Conservation (phyloP, 1,140 invertebrate genomes). For the Calephelis virginiensis region DNA sequence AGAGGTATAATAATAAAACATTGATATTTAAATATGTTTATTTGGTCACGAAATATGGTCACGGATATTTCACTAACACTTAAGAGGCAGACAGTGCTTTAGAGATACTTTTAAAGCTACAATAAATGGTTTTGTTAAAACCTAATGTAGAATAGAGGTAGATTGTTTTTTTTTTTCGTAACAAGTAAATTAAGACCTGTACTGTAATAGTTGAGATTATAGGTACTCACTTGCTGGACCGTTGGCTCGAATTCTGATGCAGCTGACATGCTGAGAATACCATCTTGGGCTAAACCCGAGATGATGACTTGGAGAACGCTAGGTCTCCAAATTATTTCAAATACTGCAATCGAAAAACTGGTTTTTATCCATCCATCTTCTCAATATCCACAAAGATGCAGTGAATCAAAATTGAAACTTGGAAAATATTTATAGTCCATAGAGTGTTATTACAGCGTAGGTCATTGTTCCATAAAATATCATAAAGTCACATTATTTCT, state of each 20-base stretch:
- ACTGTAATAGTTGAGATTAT: constrained; percentile 7
- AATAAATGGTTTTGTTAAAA: too few relatives aligned
- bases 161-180: constrained; percentile 5
- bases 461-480: constrained; percentile 72
- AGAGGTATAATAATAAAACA: constrained; percentile 56
- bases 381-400: constrained; percentile 46
- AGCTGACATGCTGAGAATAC: constrained; percentile 76
- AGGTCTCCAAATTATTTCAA: constrained; percentile 68
- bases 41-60: constrained; percentile 18
- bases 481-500: constrained; percentile 62
- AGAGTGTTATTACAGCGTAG: constrained; percentile 66
- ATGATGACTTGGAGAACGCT: constrained; percentile 64
- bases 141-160: neutral
- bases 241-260: constrained; percentile 74
- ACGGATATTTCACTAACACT: too few relatives aligned
- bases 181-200: neutral
- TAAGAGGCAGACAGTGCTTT: neutral
- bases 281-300: constrained; percentile 77
- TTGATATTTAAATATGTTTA: constrained; percentile 47
- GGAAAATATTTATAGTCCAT: constrained; percentile 70
- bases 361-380: constrained; percentile 63
- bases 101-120: too few relatives aligned
- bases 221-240: constrained; percentile 77
- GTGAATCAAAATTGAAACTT: constrained; percentile 54
- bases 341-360: constrained; percentile 74